Conservation (phyloP, 2,888 invertebrate species). For the Oligia strigilis region DNA sequence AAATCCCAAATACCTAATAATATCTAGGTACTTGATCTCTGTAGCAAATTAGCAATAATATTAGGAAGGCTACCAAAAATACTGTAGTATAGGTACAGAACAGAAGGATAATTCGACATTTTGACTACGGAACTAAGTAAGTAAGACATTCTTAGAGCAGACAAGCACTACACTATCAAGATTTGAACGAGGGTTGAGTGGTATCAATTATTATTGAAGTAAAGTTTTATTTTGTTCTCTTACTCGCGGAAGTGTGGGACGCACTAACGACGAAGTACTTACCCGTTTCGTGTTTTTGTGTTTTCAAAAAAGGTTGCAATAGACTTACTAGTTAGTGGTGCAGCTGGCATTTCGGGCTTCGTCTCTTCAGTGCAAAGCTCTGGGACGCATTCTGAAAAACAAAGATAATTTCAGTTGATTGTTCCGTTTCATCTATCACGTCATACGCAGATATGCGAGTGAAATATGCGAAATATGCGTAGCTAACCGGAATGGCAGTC, state of each 20-base stretch:
- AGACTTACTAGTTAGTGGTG: constrained; percentile 81
- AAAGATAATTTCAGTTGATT: constrained; percentile 1
- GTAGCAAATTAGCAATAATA: background rate
- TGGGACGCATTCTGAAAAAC: constrained; percentile 81
- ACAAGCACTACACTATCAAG: constrained; percentile 7
- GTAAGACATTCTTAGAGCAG: background rate
- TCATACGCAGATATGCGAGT: background rate
- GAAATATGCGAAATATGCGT: background rate
- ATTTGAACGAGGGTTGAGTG: constrained; percentile 38
- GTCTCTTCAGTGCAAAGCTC: constrained; percentile 79
- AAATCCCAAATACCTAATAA: background rate
- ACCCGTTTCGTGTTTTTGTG: background rate
- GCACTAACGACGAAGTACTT: background rate
- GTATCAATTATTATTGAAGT: constrained; percentile 30
- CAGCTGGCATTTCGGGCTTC: constrained; percentile 74
- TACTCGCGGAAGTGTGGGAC: background rate
- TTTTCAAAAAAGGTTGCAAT: constrained; percentile 7
- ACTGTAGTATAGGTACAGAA: background rate
- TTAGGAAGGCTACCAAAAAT: background rate
- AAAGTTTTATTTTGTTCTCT: constrained; percentile 38
- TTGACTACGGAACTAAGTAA: background rate
- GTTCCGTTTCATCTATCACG: background rate
- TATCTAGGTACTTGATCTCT: background rate
- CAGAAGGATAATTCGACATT: too few species aligned
- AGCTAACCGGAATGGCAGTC: background rate